A percentile compares a stretch with the other conserved stretches of the same genome.
Evolutionary conservation across 2,797 vertebrate genomes (phyloP).

Genomic region (Halcyon badia): DNA sequence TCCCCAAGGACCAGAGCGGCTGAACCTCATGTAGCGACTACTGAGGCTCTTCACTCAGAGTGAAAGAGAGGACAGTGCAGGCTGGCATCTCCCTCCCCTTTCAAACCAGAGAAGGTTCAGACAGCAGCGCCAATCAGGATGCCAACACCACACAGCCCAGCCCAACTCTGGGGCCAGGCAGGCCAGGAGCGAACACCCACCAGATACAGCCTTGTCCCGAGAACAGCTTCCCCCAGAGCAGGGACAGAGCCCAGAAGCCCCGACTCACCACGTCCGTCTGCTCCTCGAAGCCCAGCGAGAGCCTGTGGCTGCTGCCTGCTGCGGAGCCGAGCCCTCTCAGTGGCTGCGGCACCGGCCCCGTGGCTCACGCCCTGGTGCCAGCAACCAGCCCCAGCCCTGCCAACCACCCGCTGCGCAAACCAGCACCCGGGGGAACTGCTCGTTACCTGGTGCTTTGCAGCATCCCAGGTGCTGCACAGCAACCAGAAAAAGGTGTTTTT

Average conservation of each 20-base stretch:
- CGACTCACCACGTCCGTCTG: background rate
- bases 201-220: background rate
- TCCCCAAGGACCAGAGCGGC: background rate
- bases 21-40: background rate
- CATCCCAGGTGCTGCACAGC: background rate
- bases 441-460: background rate
- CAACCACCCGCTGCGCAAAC: background rate
- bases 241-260: background rate
- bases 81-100: background rate
- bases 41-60: background rate
- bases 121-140: background rate
- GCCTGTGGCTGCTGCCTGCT: background rate
- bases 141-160: background rate
- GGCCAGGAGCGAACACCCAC: background rate
- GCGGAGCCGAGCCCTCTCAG: background rate
- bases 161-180: background rate
- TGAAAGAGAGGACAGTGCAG: background rate
- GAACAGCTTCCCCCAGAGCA: background rate
- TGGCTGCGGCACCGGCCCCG: background rate
- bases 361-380: background rate
- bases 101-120: background rate
- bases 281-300: background rate
- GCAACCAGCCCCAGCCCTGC: conserved; percentile 28
- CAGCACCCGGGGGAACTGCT: background rate
- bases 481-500: rapidly evolving